Conservation (phyloP, 2,888 invertebrate species). For the Diaphora mendica region DNA sequence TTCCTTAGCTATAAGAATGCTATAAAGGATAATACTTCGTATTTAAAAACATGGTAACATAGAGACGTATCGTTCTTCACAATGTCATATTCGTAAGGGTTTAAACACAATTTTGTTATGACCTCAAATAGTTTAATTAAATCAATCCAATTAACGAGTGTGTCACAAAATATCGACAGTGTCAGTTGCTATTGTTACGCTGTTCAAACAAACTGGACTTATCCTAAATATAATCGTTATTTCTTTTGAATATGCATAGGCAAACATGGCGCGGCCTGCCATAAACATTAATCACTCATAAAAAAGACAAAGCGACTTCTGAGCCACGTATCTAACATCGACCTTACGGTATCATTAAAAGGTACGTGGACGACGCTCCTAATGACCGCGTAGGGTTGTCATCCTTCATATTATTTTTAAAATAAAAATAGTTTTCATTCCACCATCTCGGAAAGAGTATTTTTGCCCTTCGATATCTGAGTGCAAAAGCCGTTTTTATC, state of each 20-base stretch:
- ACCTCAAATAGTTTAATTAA: not conserved
- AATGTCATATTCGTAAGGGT: no score
- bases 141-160: not conserved
- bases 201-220: slow-evolving; percentile 49
- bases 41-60: no score
- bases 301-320: slow-evolving; percentile 83
- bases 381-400: slow-evolving; percentile 60
- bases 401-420: not conserved
- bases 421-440: no score
- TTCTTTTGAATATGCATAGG: slow-evolving; percentile 75
- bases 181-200: slow-evolving; percentile 52
- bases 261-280: slow-evolving; percentile 63
- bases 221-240: slow-evolving; percentile 57
- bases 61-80: no score
- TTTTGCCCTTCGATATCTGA: no score
- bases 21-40: no score
- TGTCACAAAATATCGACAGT: slow-evolving; percentile 11
- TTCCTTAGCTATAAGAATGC: no score
- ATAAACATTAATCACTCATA: slow-evolving; percentile 83
- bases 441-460: no score
- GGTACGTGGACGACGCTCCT: slow-evolving; percentile 65
- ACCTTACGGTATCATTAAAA: slow-evolving; percentile 72
- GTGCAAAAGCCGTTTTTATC: no score
- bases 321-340: slow-evolving; percentile 77
- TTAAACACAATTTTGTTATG: not conserved